Evolutionary conservation across 2,113 vertebrate species (phyloP), one percentile per base, ranked within the genome.

Genomic region (Nothoprocta pentlandii): DNA sequence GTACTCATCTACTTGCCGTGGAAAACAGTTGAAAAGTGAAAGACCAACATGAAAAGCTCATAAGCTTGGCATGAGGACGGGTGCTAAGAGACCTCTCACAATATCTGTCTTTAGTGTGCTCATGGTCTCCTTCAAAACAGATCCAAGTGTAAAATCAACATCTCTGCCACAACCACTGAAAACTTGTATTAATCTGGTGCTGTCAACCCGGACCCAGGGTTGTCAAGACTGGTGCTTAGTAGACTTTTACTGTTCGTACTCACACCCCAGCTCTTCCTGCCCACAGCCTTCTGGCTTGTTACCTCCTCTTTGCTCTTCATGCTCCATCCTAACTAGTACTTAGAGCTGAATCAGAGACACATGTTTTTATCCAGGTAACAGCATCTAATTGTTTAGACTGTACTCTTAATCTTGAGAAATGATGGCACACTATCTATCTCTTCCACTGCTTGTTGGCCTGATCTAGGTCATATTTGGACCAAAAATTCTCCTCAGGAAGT

Each of bases 141-240:
- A 23, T 21, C 23, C 81, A 63, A 79, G 58, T 20, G 14, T 16
- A 89, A 87, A 92, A 59, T 32, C 51, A 9, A 8, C 54, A 49
- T 63, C n/a, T 81, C 56, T 7, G 9, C 20, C 16, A 39, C 62
- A 89, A 54, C 14, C 25, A 89, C 46, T 67, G 46, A 75, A 89
- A 67, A 6, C 0, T 82, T 91, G 59, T 36, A 32, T 44, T 28
- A 28, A 28, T 0, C 0, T 12, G 19, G 4, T 78, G 69, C 74
- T 87, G 30, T 62, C 53, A 86, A 69, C 26, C 54, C 20, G 6
- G 87, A 71, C 5, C 22, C n/a, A 62, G 34, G 5, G 7, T 13
- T 70, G 44, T 41, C 56, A 67, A 68, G 16, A 8, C n/a, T 58
- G 49, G 22, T 17, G 28, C 51, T 61, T 47, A 89, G n/a, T 10